Evolutionary conservation across 1,140 invertebrate species (phyloP), one percentile per base, ranked within the genome.

Genomic region (Trichoplusia ni): DNA sequence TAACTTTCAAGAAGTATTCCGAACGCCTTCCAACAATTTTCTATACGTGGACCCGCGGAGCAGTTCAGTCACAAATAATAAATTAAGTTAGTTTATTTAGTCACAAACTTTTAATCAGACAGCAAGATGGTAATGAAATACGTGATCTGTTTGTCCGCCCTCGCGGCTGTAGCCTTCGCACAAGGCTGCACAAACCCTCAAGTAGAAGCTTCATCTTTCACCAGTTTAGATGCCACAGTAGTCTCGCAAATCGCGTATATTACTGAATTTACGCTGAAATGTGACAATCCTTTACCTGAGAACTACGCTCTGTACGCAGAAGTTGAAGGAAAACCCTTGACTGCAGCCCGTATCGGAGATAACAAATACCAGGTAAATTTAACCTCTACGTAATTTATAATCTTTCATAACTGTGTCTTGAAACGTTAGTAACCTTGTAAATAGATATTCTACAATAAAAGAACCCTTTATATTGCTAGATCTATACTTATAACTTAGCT

Each of bases 151-250:
- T 49, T 86, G 51, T 63, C 82, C 47, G 67, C 77, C 18, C 19
- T 85, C 16, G 72, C 75, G n/a, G 63, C 78, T 14, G 58, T 76
- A 3, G 67, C 67, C 0, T 71, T 68, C 5, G 83, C 76, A n/a
- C 69, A 85, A 59, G 82, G 84, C 42, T 95, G 94, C 75, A 83
- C 89, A 75, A 92, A 94, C 88, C 91, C 94, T 73, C 89, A 95
- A 86, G 93, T 95, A 6, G 92, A 92, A 60, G 92, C 94, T 1
- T 93, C 91, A 13, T 92, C 94, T 0, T 98, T 98, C 90, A 97
- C 97, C 38, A 98, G 97, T 3, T 93, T 95, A 82, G 97, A 99
- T 93, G 96, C 95, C 3, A 98, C 97, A 40, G 94, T 98, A 62
- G 93, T 98, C 1, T 95, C 95, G 38, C 94, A 95, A 77, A 94